Percentiles rank a stretch among this genome's conserved stretches.
Conservation (phyloP, 2,113 vertebrate genomes). For the Otis tarda region DNA sequence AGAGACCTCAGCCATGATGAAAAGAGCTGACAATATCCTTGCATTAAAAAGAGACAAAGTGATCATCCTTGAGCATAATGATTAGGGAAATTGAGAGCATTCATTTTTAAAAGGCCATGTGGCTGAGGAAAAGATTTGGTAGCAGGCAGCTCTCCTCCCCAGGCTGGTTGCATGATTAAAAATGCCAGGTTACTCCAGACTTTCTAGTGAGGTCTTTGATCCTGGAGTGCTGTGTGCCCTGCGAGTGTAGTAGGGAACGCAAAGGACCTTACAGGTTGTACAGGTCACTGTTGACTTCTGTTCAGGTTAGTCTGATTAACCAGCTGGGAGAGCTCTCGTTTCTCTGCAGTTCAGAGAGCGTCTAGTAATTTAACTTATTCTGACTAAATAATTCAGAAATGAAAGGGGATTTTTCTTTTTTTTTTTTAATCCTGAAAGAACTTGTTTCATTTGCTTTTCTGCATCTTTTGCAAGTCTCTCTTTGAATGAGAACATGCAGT, state of each 20-base stretch:
- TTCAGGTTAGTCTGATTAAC: background rate
- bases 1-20: background rate
- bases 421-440: background rate
- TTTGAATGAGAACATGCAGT: background rate
- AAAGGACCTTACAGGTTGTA: background rate
- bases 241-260: background rate
- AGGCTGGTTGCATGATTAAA: slow-evolving; percentile 1
- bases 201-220: slow-evolving; percentile 24
- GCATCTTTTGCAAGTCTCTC: background rate
- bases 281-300: slow-evolving; percentile 22
- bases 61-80: background rate
- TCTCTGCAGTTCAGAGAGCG: slow-evolving; percentile 17
- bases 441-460: background rate
- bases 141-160: background rate
- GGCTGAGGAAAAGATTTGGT: background rate
- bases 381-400: slow-evolving; percentile 14
- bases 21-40: background rate
- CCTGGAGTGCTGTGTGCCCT: background rate
- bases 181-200: background rate
- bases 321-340: background rate
- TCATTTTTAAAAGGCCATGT: background rate
- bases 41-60: slow-evolving; percentile 4
- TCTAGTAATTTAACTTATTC: background rate
- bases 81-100: background rate
- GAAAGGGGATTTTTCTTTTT: background rate